Percentiles rank a stretch among this genome's conserved stretches.
Conservation (phyloP, 2,797 vertebrate genomes). For the Dromococcyx pavoninus region DNA sequence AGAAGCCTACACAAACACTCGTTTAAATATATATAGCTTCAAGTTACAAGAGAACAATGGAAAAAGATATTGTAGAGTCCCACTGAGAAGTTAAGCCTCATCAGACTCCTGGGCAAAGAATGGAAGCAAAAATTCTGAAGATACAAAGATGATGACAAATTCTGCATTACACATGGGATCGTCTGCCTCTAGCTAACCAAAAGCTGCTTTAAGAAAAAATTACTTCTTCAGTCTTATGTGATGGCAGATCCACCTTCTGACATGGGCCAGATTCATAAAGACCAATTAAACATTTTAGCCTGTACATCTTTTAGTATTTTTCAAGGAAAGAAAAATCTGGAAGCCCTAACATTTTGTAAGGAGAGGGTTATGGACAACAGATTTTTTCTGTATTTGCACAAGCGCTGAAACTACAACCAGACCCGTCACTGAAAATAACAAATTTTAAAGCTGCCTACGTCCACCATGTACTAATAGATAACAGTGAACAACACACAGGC, state of each 20-base stretch:
- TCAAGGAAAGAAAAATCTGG: not conserved
- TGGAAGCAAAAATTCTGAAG: not conserved
- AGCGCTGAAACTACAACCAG: not conserved
- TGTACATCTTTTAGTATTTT: not conserved
- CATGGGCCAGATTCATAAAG: not conserved
- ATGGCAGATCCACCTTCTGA: not conserved
- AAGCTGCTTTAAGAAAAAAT: not conserved
- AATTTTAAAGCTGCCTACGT: not conserved
- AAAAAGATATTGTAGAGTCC: not conserved
- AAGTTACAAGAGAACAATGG: not conserved
- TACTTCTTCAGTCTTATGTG: not conserved
- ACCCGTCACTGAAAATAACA: not conserved
- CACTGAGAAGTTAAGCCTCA: not conserved
- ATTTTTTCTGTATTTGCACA: not conserved
- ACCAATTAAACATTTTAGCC: not conserved
- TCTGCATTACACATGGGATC: not conserved
- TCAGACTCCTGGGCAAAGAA: not conserved
- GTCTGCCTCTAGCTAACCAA: not conserved
- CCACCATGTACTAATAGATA: not conserved
- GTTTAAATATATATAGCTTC: accelerated
- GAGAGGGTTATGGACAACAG: no score
- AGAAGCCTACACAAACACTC: not conserved
- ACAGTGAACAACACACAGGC: not conserved
- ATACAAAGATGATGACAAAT: not conserved
- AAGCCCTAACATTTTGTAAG: not conserved